phyloP scores from a whole-genome alignment of 2,888 invertebrate genomes.

The Orchesella flavescens region DNA sequence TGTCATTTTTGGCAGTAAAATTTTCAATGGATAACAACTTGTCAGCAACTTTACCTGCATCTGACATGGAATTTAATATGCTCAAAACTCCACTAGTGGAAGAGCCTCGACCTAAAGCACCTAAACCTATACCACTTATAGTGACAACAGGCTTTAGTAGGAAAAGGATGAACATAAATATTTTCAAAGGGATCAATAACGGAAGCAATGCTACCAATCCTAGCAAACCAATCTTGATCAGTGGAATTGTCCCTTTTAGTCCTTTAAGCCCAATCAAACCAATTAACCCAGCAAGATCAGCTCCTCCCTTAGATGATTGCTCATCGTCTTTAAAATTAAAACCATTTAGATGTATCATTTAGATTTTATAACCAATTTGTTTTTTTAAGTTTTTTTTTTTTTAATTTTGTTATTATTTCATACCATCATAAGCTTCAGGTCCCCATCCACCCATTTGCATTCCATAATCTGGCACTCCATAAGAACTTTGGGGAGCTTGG shows the following conservation, averaged over 20 bases:
- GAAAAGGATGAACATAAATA: conserved; percentile 6
- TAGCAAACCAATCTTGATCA: conserved; percentile 1
- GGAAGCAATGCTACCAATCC: neutral
- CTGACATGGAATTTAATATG: neutral
- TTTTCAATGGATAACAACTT: neutral
- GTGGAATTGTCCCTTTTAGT: conserved; percentile 28
- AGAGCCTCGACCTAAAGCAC: neutral
- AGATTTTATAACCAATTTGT: too few species aligned
- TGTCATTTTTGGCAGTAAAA: neutral
- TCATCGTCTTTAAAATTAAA: neutral
- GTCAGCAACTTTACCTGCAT: neutral
- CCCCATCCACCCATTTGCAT: conserved; percentile 11
- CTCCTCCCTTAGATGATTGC: conserved; percentile 27
- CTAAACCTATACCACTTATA: neutral
- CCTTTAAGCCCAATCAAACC: conserved; percentile 39
- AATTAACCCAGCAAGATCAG: conserved; percentile 27
- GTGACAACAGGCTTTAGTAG: conserved; percentile 34
- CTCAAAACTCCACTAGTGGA: too few species aligned
- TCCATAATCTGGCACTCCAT: conserved; percentile 24
- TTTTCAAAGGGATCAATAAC: conserved; percentile 6
- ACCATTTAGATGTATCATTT: neutral
- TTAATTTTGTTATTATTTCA: neutral
- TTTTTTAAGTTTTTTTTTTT: too few species aligned
- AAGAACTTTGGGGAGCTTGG: conserved; percentile 35
- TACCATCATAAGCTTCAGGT: neutral